A percentile compares a stretch with the other conserved stretches of the same genome.
These are phyloP conservation scores for Gymnocypris eckloni DNA, from an alignment of 2,797 vertebrate species.

Conservation along the genomic window DNA sequence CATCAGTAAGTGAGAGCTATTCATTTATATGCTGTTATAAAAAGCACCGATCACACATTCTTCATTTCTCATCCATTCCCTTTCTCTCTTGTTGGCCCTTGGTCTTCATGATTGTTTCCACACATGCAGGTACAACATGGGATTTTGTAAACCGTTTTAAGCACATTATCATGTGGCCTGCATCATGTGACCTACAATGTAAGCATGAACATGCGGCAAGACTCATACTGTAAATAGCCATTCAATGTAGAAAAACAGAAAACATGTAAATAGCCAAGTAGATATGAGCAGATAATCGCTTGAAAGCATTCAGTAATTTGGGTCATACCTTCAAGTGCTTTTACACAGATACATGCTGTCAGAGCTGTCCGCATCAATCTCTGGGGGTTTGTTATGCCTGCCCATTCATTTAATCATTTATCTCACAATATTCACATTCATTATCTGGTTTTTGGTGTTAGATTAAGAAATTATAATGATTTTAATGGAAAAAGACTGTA, in stretches of 20 bases:
- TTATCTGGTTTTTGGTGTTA: neutral
- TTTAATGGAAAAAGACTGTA: neutral
- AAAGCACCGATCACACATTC: neutral
- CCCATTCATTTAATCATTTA: neutral
- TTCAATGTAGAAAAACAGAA: conserved; percentile 3
- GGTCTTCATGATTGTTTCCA: conserved; percentile 14
- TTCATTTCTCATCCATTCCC: neutral
- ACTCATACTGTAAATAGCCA: conserved; percentile 20
- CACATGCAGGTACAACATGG: neutral
- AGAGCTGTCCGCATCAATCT: conserved; percentile 16
- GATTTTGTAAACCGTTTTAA: conserved; percentile 20
- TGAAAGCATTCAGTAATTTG: conserved; percentile 37
- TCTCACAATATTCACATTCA: neutral
- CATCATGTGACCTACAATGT: conserved; percentile 5
- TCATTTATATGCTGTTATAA: conserved; percentile 12
- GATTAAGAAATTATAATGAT: neutral
- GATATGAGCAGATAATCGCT: conserved; percentile 17
- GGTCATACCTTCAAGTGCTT: conserved; percentile 39
- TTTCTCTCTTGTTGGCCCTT: neutral
- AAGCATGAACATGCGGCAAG: neutral
- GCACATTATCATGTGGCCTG: neutral
- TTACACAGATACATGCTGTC: conserved; percentile 5
- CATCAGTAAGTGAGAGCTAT: conserved; percentile 38
- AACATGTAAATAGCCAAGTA: conserved; percentile 24
- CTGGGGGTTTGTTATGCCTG: conserved; percentile 19